Evolutionary conservation across 2,797 vertebrate species (phyloP), one percentile per base, ranked within the genome.

Genomic region (Gambelia wislizenii): DNA sequence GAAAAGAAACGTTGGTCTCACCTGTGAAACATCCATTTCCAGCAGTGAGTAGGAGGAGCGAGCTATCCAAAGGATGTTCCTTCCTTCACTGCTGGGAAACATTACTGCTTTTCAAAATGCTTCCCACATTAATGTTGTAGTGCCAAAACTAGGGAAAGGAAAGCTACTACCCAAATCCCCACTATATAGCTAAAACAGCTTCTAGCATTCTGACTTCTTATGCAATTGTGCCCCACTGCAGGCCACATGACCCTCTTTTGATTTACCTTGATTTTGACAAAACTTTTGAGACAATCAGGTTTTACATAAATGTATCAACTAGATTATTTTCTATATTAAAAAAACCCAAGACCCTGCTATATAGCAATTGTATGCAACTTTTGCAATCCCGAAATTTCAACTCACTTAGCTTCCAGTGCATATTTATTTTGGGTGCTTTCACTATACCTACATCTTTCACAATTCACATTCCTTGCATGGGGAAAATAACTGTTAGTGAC

Each of bases 161-260:
- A 78, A 54, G 36, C 47, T 89, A 33, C 64, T 54, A n/a, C 18
- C 6, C 72, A 84, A 89, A 78, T 83, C 36, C 77, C 81, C 79
- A 83, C 8, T 84, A 54, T 27, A 49, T 33, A 89, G 78, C 30
- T 54, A 79, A 25, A 42, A 2, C 85, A 88, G 72, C 85, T 80
- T 91, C 54, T 85, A 83, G 91, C 94, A 94, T 85, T 85, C 42
- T 92, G 85, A 89, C 95, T 87, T 96, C 94, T 96, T 95, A 94
- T 95, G 91, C 80, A 93, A 59, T 30, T 96, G 89, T 88, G 92
- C 90, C 93, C 92, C 94, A 95, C 87, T 96, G 95, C 95, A 95
- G 61, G 92, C 87, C 69, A 75, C 85, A 94, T 89, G 94, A 93
- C 89, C 93, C 94, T 94, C 86, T 94, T 76, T 33, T 92, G 92